Evolutionary conservation across 2,888 invertebrate species (phyloP).

Genomic region (Pollenia angustigena): DNA sequence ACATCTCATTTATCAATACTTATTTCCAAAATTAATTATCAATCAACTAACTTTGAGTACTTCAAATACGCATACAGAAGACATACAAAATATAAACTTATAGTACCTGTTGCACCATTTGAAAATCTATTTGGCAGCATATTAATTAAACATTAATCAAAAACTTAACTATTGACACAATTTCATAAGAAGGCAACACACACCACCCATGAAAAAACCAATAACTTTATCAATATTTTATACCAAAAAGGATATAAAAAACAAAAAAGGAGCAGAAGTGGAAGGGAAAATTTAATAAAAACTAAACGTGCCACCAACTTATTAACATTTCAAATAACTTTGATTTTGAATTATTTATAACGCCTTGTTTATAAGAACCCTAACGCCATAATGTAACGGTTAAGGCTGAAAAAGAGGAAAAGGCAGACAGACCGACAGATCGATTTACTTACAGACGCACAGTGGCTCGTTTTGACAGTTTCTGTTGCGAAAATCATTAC

Average conservation of each 20-base stretch:
- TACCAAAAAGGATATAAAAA: conserved; percentile 2
- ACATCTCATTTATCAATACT: background rate
- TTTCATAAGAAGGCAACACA: conserved; percentile 48
- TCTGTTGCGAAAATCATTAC: too few species aligned
- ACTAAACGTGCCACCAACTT: conserved; percentile 65
- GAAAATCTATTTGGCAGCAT: conserved; percentile 2
- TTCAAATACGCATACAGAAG: background rate
- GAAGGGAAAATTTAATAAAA: conserved; percentile 5
- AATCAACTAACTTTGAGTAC: background rate
- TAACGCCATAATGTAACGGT: background rate
- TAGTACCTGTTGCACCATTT: conserved; percentile 37
- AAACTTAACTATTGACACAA: conserved; percentile 53
- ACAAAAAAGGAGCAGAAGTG: background rate
- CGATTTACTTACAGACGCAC: too few species aligned
- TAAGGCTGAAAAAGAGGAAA: background rate
- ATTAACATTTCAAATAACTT: conserved; percentile 72
- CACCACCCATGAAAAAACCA: conserved; percentile 47
- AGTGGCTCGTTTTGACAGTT: too few species aligned
- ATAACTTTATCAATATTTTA: conserved; percentile 66
- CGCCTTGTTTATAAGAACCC: conserved; percentile 22
- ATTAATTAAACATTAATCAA: conserved; percentile 72
- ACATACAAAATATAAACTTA: too few species aligned
- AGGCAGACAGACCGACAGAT: background rate
- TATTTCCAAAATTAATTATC: conserved; percentile 31
- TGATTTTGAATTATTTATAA: conserved; percentile 73